Percentiles rank a stretch among this genome's conserved stretches.
These are phyloP conservation scores for human DNA, from an alignment of 2,113 vertebrate species.

Conservation along the genomic window DNA sequence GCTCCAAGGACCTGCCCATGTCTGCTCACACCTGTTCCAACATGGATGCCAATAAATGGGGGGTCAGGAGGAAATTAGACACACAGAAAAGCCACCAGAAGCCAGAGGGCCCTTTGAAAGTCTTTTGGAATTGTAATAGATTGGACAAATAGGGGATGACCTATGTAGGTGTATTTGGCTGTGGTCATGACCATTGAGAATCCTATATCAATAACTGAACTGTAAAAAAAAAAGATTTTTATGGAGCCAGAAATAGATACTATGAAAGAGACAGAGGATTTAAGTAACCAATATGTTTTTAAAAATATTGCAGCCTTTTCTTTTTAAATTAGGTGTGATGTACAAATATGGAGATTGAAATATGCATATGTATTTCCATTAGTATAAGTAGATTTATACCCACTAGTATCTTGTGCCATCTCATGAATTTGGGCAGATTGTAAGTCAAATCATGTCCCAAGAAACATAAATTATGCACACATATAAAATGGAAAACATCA, in stretches of 20 bases:
- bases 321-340: conserved; percentile 25
- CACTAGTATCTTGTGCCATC: neutral
- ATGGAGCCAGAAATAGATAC: neutral
- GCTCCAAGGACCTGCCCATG: conserved; percentile 48
- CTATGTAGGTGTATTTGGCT: conserved; percentile 41
- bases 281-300: neutral
- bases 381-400: neutral
- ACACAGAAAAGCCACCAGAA: conserved; percentile 30
- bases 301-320: neutral
- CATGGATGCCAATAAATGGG: conserved; percentile 71
- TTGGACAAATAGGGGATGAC: conserved; percentile 63
- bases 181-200: neutral
- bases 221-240: neutral
- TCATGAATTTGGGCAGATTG: conserved; percentile 6
- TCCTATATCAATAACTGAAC: neutral
- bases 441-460: conserved; percentile 45
- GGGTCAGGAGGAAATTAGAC: conserved; percentile 62
- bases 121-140: conserved; percentile 61
- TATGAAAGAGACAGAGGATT: neutral
- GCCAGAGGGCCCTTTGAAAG: conserved; percentile 59
- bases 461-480: conserved; percentile 45
- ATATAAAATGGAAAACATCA: conserved; percentile 38
- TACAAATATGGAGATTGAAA: conserved; percentile 31
- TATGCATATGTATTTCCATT: neutral
- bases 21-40: conserved; percentile 76